Base-by-base conservation (phyloP, 1,140 invertebrate genomes). In the Aleiodes sp. region DNA sequence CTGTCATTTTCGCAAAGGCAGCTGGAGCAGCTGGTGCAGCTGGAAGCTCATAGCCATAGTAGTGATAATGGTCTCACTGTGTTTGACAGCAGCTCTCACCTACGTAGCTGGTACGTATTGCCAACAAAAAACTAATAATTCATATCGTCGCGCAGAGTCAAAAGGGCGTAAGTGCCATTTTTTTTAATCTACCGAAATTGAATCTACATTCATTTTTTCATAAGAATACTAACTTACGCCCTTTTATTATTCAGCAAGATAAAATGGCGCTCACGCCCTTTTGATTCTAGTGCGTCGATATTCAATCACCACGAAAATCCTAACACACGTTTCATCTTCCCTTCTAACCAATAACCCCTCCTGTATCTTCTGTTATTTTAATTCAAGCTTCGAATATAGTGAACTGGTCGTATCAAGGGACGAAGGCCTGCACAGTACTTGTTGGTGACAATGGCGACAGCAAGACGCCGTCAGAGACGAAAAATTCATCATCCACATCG, bases 41-140 rank as follows among this genome's bases (percentile, higher is more conserved):
- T 97, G 95, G 94, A 94, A 94, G 84, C 94, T 95, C 82, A 92
- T 94, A 59, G 94, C 95, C 21, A 92, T 97, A 76, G 89, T 93
- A 60, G 92, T 95, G 77, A 93, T 96, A 76, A 90, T 94, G 80
- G 88, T 95, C 69, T 92, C 93, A 70, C 89, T 94, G 70, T 89
- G 94, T 71, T 87, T 97, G 71, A 90, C 92, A 70, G 92, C 94
- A 63, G 92, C 94, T 64, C 88, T 96, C 61, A 92, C 92, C 64
- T 96, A 96, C 86, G 92, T 97, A 84, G 92, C 94, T 89, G 94
- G 95, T 96, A 87, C 89, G 84, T 52, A 52, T 52, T 2, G 4
- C 4, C 46, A 16, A n/a, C n/a, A 19, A 35, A 35, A 35, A 6
- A 6, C 31, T 10, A 6, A 4, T 28, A 14, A 9, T 14, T 60